Percentiles rank a stretch among this genome's conserved stretches.
phyloP scores from a whole-genome alignment of 2,888 invertebrate species.

The Eristalinus sepulchralis region DNA sequence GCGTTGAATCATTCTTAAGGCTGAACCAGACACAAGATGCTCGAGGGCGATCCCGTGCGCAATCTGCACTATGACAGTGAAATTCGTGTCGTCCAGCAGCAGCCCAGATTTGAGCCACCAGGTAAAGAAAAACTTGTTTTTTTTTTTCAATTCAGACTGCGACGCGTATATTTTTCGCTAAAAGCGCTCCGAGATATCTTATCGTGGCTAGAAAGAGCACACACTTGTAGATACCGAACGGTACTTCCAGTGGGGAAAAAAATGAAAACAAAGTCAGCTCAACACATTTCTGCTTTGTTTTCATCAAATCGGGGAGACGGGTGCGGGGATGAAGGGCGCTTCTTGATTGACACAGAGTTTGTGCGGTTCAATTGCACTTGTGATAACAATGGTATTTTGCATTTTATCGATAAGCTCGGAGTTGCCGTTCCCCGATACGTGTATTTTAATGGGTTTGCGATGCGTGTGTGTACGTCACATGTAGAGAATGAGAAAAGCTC shows the following conservation, averaged over 20 bases:
- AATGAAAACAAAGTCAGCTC: not conserved
- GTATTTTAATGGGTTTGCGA: not conserved
- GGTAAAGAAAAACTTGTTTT: conserved; percentile 72
- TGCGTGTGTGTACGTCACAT: not conserved
- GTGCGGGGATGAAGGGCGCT: not conserved
- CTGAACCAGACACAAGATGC: conserved; percentile 73
- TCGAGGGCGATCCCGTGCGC: conserved; percentile 79
- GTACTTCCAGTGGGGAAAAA: not conserved
- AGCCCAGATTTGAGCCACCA: conserved; percentile 75
- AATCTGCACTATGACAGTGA: conserved; percentile 79
- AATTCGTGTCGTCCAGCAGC: conserved; percentile 78
- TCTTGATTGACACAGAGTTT: not conserved
- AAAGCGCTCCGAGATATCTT: not conserved
- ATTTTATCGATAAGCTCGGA: not conserved
- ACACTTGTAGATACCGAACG: not conserved
- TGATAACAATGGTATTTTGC: not conserved
- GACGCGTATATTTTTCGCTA: not conserved
- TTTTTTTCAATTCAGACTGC: not conserved
- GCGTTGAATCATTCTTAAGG: not conserved
- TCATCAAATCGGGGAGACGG: not conserved
- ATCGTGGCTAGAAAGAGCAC: not conserved
- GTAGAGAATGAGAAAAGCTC: not conserved
- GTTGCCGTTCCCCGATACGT: not conserved
- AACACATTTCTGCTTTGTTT: not conserved
- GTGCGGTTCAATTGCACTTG: not conserved